These are phyloP conservation scores for Leucoma salicis DNA, from an alignment of 2,888 invertebrate genomes.

Conservation along the genomic window DNA sequence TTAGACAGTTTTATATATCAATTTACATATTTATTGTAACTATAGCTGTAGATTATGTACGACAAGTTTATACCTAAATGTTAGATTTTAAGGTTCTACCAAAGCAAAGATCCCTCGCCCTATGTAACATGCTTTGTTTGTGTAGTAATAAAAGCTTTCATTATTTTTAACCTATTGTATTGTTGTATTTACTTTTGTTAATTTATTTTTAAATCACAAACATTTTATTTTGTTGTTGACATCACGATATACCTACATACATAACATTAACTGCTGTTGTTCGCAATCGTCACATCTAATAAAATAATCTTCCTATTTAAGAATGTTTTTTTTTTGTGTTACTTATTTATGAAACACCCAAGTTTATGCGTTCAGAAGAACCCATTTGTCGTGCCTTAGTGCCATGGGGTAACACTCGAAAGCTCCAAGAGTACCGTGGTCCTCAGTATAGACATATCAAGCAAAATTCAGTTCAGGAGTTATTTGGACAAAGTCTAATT, in stretches of 20 bases:
- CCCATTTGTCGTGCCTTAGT: no score
- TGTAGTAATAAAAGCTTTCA: constrained; percentile 47
- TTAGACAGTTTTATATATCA: constrained; percentile 32
- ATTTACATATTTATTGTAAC: constrained; percentile 30
- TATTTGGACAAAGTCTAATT: no score
- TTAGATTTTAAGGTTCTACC: constrained; percentile 33
- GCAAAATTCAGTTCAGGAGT: no score
- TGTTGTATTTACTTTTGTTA: constrained; percentile 78
- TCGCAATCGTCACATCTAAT: constrained; percentile 78
- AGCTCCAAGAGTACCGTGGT: no score
- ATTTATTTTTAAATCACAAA: constrained; percentile 79
- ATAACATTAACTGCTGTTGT: constrained; percentile 76
- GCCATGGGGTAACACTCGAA: no score
- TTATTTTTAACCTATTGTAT: constrained; percentile 59
- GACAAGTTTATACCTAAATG: constrained; percentile 17
- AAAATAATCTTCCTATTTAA: constrained; percentile 76
- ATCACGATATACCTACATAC: constrained; percentile 71
- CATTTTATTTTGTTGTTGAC: constrained; percentile 79
- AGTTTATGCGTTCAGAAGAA: no score
- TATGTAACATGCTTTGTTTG: constrained; percentile 63
- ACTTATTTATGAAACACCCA: background rate
- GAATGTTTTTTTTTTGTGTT: constrained; percentile 45
- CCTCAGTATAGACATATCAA: no score
- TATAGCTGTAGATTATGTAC: constrained; percentile 16
- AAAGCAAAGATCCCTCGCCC: constrained; percentile 64